These are phyloP conservation scores for Orbicella faveolata DNA, from an alignment of 64 coral and sea anemone genomes.

Conservation along the genomic window DNA sequence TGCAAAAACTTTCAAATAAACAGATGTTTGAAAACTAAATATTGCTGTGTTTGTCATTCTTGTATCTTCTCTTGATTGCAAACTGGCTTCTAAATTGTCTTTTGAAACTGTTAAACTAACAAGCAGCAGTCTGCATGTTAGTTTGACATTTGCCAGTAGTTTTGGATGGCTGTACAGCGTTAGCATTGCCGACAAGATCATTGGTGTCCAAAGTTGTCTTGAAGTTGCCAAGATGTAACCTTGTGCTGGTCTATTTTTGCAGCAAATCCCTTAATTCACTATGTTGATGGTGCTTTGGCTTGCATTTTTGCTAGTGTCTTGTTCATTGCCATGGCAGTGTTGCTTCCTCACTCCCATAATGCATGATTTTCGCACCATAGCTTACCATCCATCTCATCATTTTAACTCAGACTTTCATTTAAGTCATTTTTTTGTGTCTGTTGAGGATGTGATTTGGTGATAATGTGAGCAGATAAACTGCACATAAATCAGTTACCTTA, in stretches of 20 bases:
- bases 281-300: slow-evolving; percentile 33
- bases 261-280: neutral
- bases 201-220: slow-evolving; percentile 45
- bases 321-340: neutral
- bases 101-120: slow-evolving; percentile 1
- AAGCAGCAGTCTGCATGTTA: neutral
- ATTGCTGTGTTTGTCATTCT: slow-evolving; percentile 36
- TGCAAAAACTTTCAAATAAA: slow-evolving; percentile 35
- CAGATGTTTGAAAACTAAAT: neutral
- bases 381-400: neutral
- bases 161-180: slow-evolving; percentile 55
- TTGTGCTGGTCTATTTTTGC: neutral
- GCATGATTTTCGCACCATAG: neutral
- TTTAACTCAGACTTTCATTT: neutral
- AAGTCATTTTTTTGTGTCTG: neutral
- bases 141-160: slow-evolving; percentile 3
- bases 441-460: neutral
- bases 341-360: neutral
- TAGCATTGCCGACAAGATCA: slow-evolving; percentile 19
- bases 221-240: slow-evolving; percentile 13
- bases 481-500: too few relatives aligned
- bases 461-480: neutral
- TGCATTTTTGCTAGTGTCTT: neutral
- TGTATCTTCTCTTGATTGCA: slow-evolving; percentile 75
- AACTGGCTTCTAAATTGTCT: slow-evolving; percentile 3